A percentile compares a stretch with the other conserved stretches of the same genome.
phyloP scores from a whole-genome alignment of 2,113 vertebrate genomes.

The Hydrolagus affinis region DNA sequence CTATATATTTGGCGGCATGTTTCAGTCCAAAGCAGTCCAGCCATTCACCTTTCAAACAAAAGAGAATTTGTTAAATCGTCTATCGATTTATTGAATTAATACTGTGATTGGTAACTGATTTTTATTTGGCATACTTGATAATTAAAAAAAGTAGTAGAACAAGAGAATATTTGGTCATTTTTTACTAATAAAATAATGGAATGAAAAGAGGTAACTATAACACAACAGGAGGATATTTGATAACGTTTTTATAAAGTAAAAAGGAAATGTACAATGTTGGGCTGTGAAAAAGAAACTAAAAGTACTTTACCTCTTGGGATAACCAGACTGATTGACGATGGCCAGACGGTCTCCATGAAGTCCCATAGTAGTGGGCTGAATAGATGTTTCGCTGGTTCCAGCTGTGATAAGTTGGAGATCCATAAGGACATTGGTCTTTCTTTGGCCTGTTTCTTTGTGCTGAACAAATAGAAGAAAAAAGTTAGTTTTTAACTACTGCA shows the following conservation, averaged over 20 bases:
- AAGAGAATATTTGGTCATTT: too few relatives aligned
- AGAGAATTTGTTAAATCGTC: constrained; percentile 31
- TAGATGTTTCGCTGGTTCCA: constrained; percentile 70
- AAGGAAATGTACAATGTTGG: too few relatives aligned
- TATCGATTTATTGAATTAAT: too few relatives aligned
- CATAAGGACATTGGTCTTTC: constrained; percentile 82
- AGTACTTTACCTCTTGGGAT: constrained; percentile 66
- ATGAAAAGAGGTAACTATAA: too few relatives aligned
- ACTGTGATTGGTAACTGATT: not conserved
- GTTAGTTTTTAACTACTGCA: not conserved
- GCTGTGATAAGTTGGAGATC: constrained; percentile 73
- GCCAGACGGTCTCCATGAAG: constrained; percentile 81
- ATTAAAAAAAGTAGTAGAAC: too few relatives aligned
- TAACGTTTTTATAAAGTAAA: too few relatives aligned
- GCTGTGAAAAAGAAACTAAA: not conserved
- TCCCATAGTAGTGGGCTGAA: constrained; percentile 72
- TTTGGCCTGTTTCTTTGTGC: constrained; percentile 74
- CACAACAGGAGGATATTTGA: too few relatives aligned
- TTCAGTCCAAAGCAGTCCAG: constrained; percentile 72
- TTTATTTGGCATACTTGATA: not conserved
- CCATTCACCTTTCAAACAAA: constrained; percentile 60
- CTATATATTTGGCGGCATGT: constrained; percentile 71
- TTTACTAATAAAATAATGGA: too few relatives aligned
- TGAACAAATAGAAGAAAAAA: constrained; percentile 38
- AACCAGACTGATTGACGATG: constrained; percentile 81